Conservation (phyloP, 2,113 vertebrate genomes). For the Phylloscopus trochiloides region DNA sequence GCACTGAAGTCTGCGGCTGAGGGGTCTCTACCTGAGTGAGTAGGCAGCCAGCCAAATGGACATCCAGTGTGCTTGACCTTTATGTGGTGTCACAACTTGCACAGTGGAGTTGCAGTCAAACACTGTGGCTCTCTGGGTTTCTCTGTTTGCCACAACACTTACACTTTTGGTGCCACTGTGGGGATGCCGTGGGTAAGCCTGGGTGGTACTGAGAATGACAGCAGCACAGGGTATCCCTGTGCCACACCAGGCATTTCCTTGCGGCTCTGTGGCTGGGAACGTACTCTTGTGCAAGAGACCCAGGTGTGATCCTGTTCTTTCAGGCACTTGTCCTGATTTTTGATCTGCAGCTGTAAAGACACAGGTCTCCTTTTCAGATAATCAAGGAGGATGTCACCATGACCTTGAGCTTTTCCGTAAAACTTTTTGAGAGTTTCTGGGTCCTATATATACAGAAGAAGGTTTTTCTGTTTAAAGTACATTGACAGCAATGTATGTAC, state of each 20-base stretch:
- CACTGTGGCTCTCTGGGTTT: constrained; percentile 25
- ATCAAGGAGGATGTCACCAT: not conserved
- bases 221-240: not conserved
- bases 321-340: not conserved
- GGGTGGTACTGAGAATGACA: rapidly evolving
- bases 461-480: not conserved
- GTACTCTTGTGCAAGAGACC: not conserved
- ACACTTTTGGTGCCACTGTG: not conserved
- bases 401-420: not conserved
- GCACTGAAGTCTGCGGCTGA: not conserved
- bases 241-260: not conserved
- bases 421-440: not conserved
- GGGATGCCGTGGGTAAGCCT: not conserved
- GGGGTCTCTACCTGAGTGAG: not conserved
- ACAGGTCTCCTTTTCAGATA: not conserved
- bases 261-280: not conserved
- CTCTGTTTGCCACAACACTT: not conserved
- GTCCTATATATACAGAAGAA: not conserved
- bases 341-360: not conserved
- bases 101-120: not conserved
- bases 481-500: not conserved
- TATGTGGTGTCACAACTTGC: not conserved
- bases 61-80: not conserved
- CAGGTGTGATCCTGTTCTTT: not conserved
- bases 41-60: constrained; percentile 2